Evolutionary conservation across 1,140 invertebrate genomes (phyloP).

Genomic region (Heliconius hermathena): DNA sequence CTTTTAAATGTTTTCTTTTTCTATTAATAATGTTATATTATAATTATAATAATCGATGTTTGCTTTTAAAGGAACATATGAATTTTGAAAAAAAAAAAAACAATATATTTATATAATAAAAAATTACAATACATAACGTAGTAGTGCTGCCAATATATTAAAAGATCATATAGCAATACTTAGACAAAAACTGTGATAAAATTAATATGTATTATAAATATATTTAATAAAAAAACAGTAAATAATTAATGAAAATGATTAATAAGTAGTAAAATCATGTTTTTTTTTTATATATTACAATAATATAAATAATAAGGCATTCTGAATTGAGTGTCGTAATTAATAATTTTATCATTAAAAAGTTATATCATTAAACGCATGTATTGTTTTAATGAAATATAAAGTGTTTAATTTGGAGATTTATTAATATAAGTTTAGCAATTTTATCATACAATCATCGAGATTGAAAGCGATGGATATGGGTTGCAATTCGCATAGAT

Average conservation of each 20-base stretch:
- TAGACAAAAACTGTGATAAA: no score
- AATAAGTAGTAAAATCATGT: no score
- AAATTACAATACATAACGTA: background rate
- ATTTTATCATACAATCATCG: background rate
- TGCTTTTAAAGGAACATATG: background rate
- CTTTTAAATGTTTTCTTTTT: background rate
- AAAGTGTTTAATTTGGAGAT: background rate
- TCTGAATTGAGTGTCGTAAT: background rate
- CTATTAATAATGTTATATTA: background rate
- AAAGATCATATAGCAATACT: no score
- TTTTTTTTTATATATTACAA: no score
- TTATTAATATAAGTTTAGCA: background rate
- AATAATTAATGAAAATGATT: no score
- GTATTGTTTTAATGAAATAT: background rate
- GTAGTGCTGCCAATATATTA: background rate
- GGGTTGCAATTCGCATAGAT: background rate
- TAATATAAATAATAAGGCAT: background rate
- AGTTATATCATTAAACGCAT: background rate
- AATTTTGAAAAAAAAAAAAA: background rate
- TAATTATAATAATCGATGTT: background rate
- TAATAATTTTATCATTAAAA: background rate
- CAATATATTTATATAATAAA: no score
- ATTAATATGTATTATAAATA: no score
- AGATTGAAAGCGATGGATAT: background rate
- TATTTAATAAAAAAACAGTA: no score